Evolutionary conservation across 2,888 invertebrate species (phyloP), one percentile per base, ranked within the genome.

Genomic region (Zootermopsis nevadensis): DNA sequence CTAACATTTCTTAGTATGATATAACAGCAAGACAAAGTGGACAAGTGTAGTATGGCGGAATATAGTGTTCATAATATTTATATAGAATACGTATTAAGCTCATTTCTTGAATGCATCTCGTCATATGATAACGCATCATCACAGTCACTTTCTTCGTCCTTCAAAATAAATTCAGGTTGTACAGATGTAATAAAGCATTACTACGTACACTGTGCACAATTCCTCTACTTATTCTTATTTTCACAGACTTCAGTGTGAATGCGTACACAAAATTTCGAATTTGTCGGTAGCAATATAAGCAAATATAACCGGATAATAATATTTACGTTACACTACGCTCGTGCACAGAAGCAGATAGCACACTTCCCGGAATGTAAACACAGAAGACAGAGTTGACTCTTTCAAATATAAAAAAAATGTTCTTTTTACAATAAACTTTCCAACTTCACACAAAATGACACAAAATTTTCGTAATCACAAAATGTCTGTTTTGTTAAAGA

Each of bases 161-260:
- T 27, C 2, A 60, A 60, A 60, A 60, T 60, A 60, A 60, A 35
- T 38, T 1, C 74, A 74, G 35, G n/a, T 38, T 30, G 15, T 31
- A 7, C 15, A 19, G 2, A 69, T 33, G 24, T 15, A 27, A 69
- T 69, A 69, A 69, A 6, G 15, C 10, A 22, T 22, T 31, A 24
- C 60, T 74, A 74, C 38, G 33, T 74, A 74, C 74, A 74, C 74
- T 74, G 74, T 74, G 38, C 42, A 74, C 74, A 74, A 74, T 2
- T 35, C n/a, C 69, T 42, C 38, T 8, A 74, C n/a, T 60, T 60
- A 38, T 8, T 35, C 2, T 74, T 74, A 38, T 74, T 74, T 24
- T 2, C 10, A 10, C 22, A 69, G 1, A 33, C 33, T 69, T 19
- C 69, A 0, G 33, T 30, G 31, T 22, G 22, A 33, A n/a, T n/a